Evolutionary conservation across 1,140 invertebrate genomes (phyloP), one percentile per base, ranked within the genome.

Genomic region (Drosophila auraria): DNA sequence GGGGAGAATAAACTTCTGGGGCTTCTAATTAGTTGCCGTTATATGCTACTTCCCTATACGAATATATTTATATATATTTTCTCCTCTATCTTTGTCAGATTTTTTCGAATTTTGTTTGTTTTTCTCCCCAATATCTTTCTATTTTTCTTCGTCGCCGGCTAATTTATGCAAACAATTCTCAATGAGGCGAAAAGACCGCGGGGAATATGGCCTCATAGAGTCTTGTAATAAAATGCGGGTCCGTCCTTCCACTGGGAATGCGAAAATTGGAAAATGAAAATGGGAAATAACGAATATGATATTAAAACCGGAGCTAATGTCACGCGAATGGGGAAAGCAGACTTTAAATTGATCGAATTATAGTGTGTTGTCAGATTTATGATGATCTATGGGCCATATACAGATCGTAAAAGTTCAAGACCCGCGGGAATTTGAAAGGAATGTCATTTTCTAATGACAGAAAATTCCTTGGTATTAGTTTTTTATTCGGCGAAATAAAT

Each of bases 131-230:
- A 72, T 71, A 49, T 42, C 20, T 64, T 62, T 78, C 42, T 40
- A 30, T 63, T 62, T 83, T 81, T 77, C 54, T 11, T 5, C 14
- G 33, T 15, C 56, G 64, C 74, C 73, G 49, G 59, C 81, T 89
- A 89, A 89, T 89, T 89, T 89, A 89, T 89, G 84, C 84, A 89
- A 89, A 89, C 78, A 81, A 62, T 90, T 89, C 73, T 89, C 86
- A 84, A 64, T 87, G 84, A 70, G 81, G 54, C 84, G 64, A 61
- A 76, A 25, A 45, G 33, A 44, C 47, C 57, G 40, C 53, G 51
- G 33, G 80, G 56, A 9, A 56, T 25, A 51, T 57, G 20, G 27
- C 40, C 49, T 66, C 44, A 82, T 25, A 57, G 54, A 11, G 36
- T 40, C 33, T 25, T 61, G 49, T 53, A 70, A 76, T 53, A 50